Evolutionary conservation across 2,888 invertebrate species (phyloP), one percentile per base, ranked within the genome.

Genomic region (Andrena flavipes): DNA sequence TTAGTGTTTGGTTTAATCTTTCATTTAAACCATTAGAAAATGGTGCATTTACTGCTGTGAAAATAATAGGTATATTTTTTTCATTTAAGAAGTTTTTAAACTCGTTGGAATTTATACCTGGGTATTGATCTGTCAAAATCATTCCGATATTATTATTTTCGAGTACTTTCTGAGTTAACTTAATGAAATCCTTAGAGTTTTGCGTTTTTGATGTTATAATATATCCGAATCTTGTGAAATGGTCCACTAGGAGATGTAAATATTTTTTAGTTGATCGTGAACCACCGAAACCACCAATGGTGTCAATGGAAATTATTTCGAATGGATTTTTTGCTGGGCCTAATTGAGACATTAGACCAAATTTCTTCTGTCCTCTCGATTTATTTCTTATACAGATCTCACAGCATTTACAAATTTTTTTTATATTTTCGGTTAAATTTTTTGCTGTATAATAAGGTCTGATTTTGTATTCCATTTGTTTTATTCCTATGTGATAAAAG

Each of bases 301-400:
- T 88, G n/a, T 86, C 87, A 26, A 87, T 84, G 0, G 86, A 86
- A 13, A 87, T 60, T 26, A 88, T 86, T 76, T 86, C 77, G 16
- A 86, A 86, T 1, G 85, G 63, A 5, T 64, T 29, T 13, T 49
- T 72, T 1, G 85, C 82, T 51, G 88, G 87, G 10, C 86, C 84
- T 29, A 86, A 59, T 6, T 88, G 81, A 20, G 87, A 87, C 80
- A 62, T 16, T 80, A 63, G 33, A 7, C 33, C 7, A 33, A 33
- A 33, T 33, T 33, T 33, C 7, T 7, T 33, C 33, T 33, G 33
- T 33, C 33, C 33, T 33, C 33, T 7, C 33, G 33, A 33, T 33
- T 33, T 33, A 33, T 33, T 33, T 7, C 33, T 33, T 7, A 33
- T 33, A 33, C 33, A 33, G 7, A 33, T 33, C 33, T 33, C 33